Base-by-base conservation (phyloP, 1,140 invertebrate genomes). In the Drosophila orena region DNA sequence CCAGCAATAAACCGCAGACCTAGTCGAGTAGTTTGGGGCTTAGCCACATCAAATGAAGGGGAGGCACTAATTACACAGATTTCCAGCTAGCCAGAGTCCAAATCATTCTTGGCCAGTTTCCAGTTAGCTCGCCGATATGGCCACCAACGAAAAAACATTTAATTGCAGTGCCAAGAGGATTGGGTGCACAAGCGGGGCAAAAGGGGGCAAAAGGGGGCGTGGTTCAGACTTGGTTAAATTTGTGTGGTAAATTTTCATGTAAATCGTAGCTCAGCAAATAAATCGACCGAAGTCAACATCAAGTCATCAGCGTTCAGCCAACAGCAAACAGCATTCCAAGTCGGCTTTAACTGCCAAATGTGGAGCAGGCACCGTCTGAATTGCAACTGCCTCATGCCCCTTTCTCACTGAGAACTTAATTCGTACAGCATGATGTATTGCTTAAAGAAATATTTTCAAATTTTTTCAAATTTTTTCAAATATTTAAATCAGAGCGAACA, bases 261-360 rank as follows among this genome's bases (percentile, higher is more conserved):
- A 55, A 66, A 79, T 55, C 79, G 74, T 76, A 79, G 66, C 71
- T 70, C 65, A 54, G 50, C 76, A 73, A 73, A 89, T 88, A 88
- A 89, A 89, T 89, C 71, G 84, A 79, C 55, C 66, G 72, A 12
- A 75, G 72, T 75, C 72, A 76, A 75, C 72, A 75, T 75, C 71
- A 65, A 74, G 69, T 78, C 83, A 84, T 73, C 81, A 81, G 61
- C 77, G 72, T 61, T 65, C 57, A 59, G 15, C 73, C 61, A 66
- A 55, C 65, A 60, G 71, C 83, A 88, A 86, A 88, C 75, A 76
- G 65, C 71, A 76, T 83, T 77, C 66, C 65, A 64, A 88, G 65
- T 81, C 50, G 73, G 46, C 54, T 75, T 68, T 35, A 72, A 69
- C 44, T 42, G 52, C 52, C 53, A 55, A 64, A 78, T 78, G 43